Base-by-base conservation (phyloP, 2,797 vertebrate genomes). In the Gymnoscopelus microlampas region DNA sequence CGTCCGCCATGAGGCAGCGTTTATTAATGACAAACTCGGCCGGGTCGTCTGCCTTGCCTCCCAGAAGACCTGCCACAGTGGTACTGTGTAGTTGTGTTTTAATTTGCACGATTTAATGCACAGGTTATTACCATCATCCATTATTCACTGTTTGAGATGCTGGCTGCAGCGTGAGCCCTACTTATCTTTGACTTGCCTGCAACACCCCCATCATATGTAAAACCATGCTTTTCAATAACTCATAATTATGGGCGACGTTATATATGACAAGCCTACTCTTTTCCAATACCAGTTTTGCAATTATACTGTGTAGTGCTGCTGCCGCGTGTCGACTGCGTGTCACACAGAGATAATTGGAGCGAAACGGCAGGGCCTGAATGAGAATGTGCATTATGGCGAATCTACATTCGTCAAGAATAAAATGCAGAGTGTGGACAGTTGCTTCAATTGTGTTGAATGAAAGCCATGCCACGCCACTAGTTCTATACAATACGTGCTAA, bases 151-250 rank as follows among this genome's bases (percentile, higher is more conserved):
- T 67, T 60, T 74, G 63, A 57, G 58, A 80, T 48, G 71, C 60
- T 39, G 60, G 50, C 58, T 8, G 3, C 69, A 65, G 49, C 50
- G 58, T 15, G 54, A 56, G 6, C 61, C 66, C 71, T 63, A 23
- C 57, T 84, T 73, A 80, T 87, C 70, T 68, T 73, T 1, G 3
- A 53, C 66, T 64, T 68, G n/a, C 60, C 63, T 65, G 63, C 63
- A 78, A 76, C 56, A 73, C 54, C 54, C 59, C 58, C 51, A 68
- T 78, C 66, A 69, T 26, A 39, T 80, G 66, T 60, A 64, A 65
- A 49, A 72, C 59, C 63, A 49, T 62, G 3, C 53, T 77, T 82
- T 85, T 71, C 75, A 82, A 65, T 80, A 85, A 77, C 57, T 80
- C 64, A 64, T 75, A 83, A 85, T 83, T 78, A 75, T 58, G 59